A percentile compares a stretch with the other conserved stretches of the same genome.
Evolutionary conservation across 2,888 invertebrate species (phyloP).

Genomic region (Tenthredo distinguenda): DNA sequence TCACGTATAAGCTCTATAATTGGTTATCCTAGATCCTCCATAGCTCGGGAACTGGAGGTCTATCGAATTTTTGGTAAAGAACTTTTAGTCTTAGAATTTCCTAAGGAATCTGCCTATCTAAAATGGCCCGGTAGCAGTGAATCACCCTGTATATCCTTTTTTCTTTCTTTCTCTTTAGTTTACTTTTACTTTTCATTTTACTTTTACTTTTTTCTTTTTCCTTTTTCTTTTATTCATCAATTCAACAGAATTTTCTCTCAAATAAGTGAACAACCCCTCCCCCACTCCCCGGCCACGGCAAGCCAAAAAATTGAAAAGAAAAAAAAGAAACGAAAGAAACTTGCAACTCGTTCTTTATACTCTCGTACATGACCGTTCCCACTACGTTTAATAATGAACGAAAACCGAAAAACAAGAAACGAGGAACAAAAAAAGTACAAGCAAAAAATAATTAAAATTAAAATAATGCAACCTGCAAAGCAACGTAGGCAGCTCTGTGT

Average conservation of each 20-base stretch:
- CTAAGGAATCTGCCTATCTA: too few species aligned
- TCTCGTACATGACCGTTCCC: not conserved
- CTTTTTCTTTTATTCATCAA: not conserved
- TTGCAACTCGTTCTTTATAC: not conserved
- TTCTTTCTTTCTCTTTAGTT: not conserved
- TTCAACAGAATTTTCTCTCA: not conserved
- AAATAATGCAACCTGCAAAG: conserved; percentile 64
- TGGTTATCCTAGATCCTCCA: too few species aligned
- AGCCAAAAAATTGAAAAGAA: not conserved
- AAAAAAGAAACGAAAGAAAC: not conserved
- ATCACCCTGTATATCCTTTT: too few species aligned
- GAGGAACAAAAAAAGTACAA: not conserved
- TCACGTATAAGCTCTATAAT: too few species aligned
- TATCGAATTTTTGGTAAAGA: too few species aligned
- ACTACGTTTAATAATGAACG: not conserved
- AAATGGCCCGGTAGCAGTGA: too few species aligned
- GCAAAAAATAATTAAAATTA: conserved; percentile 52
- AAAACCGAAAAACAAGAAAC: not conserved
- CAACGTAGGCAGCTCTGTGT: not conserved
- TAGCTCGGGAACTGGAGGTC: too few species aligned
- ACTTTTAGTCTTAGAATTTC: too few species aligned
- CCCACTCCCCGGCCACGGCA: not conserved
- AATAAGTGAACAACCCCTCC: not conserved
- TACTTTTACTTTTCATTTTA: not conserved
- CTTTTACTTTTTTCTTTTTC: not conserved